A percentile compares a stretch with the other conserved stretches of the same genome.
phyloP scores from a whole-genome alignment of 2,113 vertebrate species.

The Vulpes lagopus region DNA sequence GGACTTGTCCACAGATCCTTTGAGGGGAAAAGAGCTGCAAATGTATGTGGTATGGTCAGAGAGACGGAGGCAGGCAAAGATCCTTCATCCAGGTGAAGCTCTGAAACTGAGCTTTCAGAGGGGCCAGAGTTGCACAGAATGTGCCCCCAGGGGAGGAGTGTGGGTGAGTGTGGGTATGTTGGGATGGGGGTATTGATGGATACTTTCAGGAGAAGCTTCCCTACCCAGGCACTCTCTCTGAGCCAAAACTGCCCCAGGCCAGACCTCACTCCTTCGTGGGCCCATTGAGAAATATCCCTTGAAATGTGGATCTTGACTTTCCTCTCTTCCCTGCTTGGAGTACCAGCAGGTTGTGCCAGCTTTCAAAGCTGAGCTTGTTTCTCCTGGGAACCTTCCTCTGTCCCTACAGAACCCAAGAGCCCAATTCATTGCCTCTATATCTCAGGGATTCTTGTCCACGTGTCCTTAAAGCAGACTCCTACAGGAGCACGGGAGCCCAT shows the following conservation, averaged over 20 bases:
- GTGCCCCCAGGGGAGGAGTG: not conserved
- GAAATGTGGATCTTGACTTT: not conserved
- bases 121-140: not conserved
- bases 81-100: not conserved
- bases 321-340: not conserved
- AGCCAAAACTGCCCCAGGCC: not conserved
- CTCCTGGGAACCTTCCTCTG: not conserved
- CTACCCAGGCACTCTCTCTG: not conserved
- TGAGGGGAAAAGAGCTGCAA: not conserved
- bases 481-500: not conserved
- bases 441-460: not conserved
- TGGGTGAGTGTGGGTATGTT: not conserved
- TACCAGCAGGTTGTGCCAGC: not conserved
- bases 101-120: not conserved
- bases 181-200: not conserved
- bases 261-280: not conserved
- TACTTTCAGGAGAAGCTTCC: not conserved
- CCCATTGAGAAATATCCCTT: not conserved
- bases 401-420: not conserved
- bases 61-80: not conserved
- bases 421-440: not conserved
- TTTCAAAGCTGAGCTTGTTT: not conserved
- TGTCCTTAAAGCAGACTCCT: not conserved
- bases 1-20: not conserved
- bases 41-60: not conserved